Conservation (phyloP, 2,888 invertebrate genomes). For the Atethmia centrago region DNA sequence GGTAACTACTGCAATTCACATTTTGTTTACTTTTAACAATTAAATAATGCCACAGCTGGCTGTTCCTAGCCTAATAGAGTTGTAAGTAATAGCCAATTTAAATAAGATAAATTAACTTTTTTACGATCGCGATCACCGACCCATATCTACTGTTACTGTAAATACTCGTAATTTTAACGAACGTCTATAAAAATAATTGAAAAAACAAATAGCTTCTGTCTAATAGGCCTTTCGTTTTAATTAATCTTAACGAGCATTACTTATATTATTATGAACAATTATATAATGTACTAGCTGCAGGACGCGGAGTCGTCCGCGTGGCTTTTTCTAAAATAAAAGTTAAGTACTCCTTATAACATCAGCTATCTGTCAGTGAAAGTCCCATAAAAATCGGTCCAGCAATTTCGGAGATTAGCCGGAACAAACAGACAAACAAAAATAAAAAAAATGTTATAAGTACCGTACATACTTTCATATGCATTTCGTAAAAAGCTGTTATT, state of each 20-base stretch:
- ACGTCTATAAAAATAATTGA: constrained; percentile 50
- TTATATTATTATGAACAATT: constrained; percentile 8
- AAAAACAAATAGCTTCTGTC: constrained; percentile 37
- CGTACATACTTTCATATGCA: too few species aligned
- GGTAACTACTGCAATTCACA: background rate
- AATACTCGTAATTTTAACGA: constrained; percentile 38
- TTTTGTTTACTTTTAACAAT: constrained; percentile 5
- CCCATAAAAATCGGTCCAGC: too few species aligned
- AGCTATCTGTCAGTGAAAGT: too few species aligned
- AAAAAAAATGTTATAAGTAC: too few species aligned
- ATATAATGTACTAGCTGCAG: background rate
- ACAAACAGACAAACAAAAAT: too few species aligned
- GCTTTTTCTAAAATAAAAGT: too few species aligned
- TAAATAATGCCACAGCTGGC: constrained; percentile 31
- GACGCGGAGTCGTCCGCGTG: too few species aligned
- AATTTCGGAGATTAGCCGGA: too few species aligned
- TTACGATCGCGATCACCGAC: constrained; percentile 31
- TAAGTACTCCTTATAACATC: too few species aligned
- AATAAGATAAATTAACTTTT: constrained; percentile 41
- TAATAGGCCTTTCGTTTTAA: constrained; percentile 12
- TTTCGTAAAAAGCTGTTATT: too few species aligned
- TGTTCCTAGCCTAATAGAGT: constrained; percentile 30
- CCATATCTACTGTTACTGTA: constrained; percentile 23
- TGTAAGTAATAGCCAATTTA: constrained; percentile 48
- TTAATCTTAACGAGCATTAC: constrained; percentile 4